Base-by-base conservation (phyloP, 2,888 invertebrate species). In the Zygaena filipendulae region DNA sequence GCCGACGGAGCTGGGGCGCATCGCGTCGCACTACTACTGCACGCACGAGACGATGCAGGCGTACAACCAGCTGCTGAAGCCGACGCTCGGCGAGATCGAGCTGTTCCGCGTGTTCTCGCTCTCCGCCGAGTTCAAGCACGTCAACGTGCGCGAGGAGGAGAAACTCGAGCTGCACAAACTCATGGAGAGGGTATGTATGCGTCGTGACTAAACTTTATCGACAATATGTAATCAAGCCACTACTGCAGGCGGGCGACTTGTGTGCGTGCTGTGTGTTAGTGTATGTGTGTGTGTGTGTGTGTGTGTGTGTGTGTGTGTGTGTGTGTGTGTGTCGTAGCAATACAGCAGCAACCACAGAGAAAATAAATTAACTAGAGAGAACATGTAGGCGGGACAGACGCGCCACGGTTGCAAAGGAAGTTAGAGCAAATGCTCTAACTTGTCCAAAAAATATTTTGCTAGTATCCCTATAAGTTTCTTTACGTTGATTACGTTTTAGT, bases 11-110 rank as follows among this genome's bases (percentile, higher is more conserved):
- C 79, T 98, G 6, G 99, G 99, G 1, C 86, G 99, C 19, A 99
- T 99, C 54, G 95, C 98, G 3, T 97, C 97, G 0, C 97, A 99
- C 79, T 99, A 92, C 82, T 99, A 99, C 72, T 95, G 97, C 58
- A 96, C 97, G 0, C 90, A 94, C 64, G 97, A 98, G 44, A 95
- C 97, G 0, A 97, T 99, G 88, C 85, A 92, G 45, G 92, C 94
- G 0, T 99, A 98, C 75, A 97, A 97, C 66, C 96, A 97, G 59
- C 82, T 98, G 25, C 70, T 99, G 37, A 97, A 98, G 62, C 95
- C 97, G 8, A 98, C 97, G 0, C 80, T 99, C 1, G 95, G 95
- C 35, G 98, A 99, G 77, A 99, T 99, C 25, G 99, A 99, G 64
- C 77, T 99, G 36, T 97, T 99, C 71, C 70, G 93, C 2, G 97